phyloP scores from a whole-genome alignment of 2,113 vertebrate species.

The Labeo rohita region DNA sequence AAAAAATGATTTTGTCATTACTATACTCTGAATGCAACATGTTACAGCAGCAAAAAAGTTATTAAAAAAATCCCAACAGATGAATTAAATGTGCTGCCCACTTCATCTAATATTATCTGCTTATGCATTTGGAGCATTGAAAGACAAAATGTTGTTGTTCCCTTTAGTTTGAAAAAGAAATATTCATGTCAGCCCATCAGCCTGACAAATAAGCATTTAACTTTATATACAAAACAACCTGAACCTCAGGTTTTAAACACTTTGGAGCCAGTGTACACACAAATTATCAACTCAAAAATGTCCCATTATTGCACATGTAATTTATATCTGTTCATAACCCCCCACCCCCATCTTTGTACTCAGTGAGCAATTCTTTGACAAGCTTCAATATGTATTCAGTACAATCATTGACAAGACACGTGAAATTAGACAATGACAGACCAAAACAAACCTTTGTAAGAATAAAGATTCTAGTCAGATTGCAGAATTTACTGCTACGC shows the following conservation, averaged over 20 bases:
- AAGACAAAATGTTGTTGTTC: constrained; percentile 12
- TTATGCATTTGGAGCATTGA: background rate
- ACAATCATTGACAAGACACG: constrained; percentile 1
- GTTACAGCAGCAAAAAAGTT: background rate
- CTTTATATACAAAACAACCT: constrained; percentile 58
- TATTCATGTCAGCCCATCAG: constrained; percentile 19
- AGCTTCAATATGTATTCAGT: constrained; percentile 17
- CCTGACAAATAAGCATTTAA: constrained; percentile 50
- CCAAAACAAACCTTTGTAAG: background rate
- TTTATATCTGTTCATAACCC: constrained; percentile 35
- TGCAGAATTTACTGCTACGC: background rate
- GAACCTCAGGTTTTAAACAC: constrained; percentile 47
- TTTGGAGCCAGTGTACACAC: constrained; percentile 60
- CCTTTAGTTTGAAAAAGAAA: background rate
- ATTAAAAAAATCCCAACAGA: background rate
- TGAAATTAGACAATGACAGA: background rate
- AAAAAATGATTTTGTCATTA: background rate
- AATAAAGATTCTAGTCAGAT: background rate
- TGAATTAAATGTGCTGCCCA: constrained; percentile 2
- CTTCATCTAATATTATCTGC: background rate
- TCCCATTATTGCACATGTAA: constrained; percentile 57
- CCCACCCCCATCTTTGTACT: background rate
- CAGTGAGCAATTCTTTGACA: background rate
- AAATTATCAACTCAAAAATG: constrained; percentile 46
- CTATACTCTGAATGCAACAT: background rate